Evolutionary conservation across 2,888 invertebrate species (phyloP).

Genomic region (Andrena haemorrhoa): DNA sequence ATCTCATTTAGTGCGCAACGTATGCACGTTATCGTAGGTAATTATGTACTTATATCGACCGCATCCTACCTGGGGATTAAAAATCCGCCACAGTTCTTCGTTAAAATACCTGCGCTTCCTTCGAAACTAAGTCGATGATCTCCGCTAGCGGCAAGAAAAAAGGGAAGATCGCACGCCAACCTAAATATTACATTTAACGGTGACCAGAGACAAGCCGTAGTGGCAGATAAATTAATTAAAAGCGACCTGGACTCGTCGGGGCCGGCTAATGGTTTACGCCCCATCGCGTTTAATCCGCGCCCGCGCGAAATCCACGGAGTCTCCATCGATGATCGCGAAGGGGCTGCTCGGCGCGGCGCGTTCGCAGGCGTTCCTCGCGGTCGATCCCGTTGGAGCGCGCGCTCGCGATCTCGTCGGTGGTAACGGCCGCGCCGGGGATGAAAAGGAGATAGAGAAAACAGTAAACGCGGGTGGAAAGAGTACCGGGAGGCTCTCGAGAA

Average conservation of each 20-base stretch:
- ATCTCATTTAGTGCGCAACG: no score
- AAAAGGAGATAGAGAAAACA: slow-evolving; percentile 59
- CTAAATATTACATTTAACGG: neutral
- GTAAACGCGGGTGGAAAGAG: slow-evolving; percentile 55
- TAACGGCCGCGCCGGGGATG: slow-evolving; percentile 40
- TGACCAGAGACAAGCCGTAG: neutral
- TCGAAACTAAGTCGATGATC: no score
- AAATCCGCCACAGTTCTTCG: no score
- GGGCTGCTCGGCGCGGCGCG: neutral
- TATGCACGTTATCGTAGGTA: no score
- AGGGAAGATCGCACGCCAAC: neutral
- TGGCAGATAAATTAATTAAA: neutral
- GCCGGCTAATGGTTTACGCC: slow-evolving; percentile 6
- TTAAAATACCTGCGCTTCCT: no score
- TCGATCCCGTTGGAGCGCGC: slow-evolving; percentile 45
- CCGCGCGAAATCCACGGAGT: slow-evolving; percentile 51
- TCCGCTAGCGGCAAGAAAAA: no score
- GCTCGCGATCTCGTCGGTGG: slow-evolving; percentile 51
- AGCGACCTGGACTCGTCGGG: neutral
- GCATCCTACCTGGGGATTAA: no score
- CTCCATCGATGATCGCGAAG: slow-evolving; percentile 49
- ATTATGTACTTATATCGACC: no score
- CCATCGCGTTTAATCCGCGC: slow-evolving; percentile 35
- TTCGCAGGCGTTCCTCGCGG: slow-evolving; percentile 47
- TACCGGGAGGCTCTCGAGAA: slow-evolving; percentile 67